Base-by-base conservation (phyloP, 23 tunicate genomes). In the Halocynthia aurantium region DNA sequence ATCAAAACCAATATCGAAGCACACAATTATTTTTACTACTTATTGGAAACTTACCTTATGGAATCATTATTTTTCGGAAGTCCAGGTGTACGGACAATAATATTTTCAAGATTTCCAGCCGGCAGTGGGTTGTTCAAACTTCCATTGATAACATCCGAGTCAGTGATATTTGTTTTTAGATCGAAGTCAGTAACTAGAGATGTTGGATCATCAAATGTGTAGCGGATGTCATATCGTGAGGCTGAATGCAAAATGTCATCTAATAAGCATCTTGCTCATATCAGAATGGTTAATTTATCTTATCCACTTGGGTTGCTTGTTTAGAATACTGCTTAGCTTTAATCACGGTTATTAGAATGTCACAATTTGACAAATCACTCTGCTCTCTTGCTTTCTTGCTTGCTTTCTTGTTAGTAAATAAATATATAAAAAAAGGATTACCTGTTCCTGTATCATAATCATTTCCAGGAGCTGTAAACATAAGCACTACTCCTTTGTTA, bases 361-460 rank as follows among this genome's bases (percentile, higher is more conserved):
- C 44, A 31, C 44, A 31, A 31, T 31, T n/a, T n/a, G n/a, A n/a
- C n/a, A n/a, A n/a, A n/a, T n/a, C n/a, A n/a, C n/a, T n/a, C n/a
- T n/a, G n/a, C n/a, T n/a, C n/a, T n/a, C n/a, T n/a, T n/a, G n/a
- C n/a, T n/a, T n/a, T n/a, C n/a, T n/a, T n/a, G n/a, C n/a, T n/a
- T n/a, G n/a, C n/a, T n/a, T n/a, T n/a, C n/a, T n/a, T n/a, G n/a
- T n/a, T n/a, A n/a, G n/a, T n/a, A n/a, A n/a, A 31, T 31, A 31
- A 31, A 31, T 31, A 31, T n/a, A n/a, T n/a, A n/a, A n/a, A 4
- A 31, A 31, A 31, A 0, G 44, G 1, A 31, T 57, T 52, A 89
- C 96, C 95, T 84, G 65, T 73, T 79, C 95, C 95, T 9, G 53
- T 21, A 55, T 88, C 95, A 57, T 72, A 88, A 57, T 88, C 85